A percentile compares a stretch with the other conserved stretches of the same genome.
phyloP scores from a whole-genome alignment of 2,797 vertebrate species.

The Gallirallus australis region DNA sequence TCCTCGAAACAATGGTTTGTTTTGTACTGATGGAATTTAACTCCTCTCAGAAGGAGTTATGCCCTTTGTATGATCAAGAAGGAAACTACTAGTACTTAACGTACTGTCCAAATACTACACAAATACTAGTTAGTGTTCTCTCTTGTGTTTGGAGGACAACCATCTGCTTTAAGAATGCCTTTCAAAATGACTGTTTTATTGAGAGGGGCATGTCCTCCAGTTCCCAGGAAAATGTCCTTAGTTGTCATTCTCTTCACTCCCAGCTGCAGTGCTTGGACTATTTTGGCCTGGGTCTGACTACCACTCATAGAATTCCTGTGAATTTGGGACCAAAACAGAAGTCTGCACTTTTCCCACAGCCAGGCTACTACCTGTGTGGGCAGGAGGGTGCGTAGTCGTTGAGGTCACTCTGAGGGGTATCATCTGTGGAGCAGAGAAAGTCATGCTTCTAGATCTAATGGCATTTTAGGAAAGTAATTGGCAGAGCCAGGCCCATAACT shows the following conservation, averaged over 20 bases:
- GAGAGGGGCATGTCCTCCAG: neutral
- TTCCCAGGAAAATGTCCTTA: neutral
- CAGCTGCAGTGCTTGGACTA: neutral
- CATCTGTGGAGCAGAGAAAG: neutral
- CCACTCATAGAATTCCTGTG: neutral
- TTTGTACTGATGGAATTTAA: slow-evolving; percentile 15
- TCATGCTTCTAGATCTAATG: neutral
- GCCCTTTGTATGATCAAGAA: neutral
- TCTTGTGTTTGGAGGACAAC: neutral
- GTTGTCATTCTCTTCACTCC: neutral
- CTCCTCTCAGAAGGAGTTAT: neutral
- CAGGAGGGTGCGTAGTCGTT: fast-evolving
- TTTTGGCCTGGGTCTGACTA: neutral
- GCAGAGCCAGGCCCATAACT: neutral
- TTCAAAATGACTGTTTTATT: neutral
- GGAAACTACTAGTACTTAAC: slow-evolving; percentile 3
- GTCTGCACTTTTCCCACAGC: neutral
- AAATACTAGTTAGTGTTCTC: neutral
- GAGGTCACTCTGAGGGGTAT: neutral
- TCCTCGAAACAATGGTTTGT: neutral
- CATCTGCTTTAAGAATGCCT: neutral
- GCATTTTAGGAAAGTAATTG: neutral
- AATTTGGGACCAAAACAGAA: neutral
- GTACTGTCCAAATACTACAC: neutral
- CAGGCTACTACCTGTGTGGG: neutral